phyloP scores from a whole-genome alignment of 92 coral and sea anemone genomes.

The Phenganax subtilis region DNA sequence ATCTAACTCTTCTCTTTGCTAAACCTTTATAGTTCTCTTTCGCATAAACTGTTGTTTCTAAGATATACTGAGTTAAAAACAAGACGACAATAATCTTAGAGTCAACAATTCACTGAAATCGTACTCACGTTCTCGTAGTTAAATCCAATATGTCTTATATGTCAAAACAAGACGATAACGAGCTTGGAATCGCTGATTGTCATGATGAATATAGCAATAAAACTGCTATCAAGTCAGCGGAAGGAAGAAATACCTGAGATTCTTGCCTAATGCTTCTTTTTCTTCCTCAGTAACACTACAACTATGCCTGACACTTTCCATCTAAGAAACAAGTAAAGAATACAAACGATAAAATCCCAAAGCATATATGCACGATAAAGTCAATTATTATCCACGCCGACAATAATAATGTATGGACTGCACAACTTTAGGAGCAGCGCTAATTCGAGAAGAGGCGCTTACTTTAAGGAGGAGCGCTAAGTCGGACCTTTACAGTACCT shows the following conservation, averaged over 20 bases:
- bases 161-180: neutral
- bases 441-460: neutral
- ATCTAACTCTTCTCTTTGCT: neutral
- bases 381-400: neutral
- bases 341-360: neutral
- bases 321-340: constrained; percentile 1
- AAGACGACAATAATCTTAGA: no score
- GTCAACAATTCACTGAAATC: no score
- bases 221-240: neutral
- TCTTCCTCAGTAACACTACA: constrained; percentile 55
- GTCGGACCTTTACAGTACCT: neutral
- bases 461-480: neutral
- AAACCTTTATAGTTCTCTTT: constrained; percentile 21
- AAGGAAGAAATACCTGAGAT: constrained; percentile 46
- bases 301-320: constrained; percentile 11
- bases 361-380: neutral
- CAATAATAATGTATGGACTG: no score
- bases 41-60: neutral
- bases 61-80: no score
- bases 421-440: neutral
- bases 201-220: neutral
- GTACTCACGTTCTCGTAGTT: no score
- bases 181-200: no score
- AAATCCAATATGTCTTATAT: neutral
- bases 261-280: constrained; percentile 50